Percentiles rank a stretch among this genome's conserved stretches.
Conservation (phyloP, 2,797 vertebrate genomes). For the Peromyscus eremicus region DNA sequence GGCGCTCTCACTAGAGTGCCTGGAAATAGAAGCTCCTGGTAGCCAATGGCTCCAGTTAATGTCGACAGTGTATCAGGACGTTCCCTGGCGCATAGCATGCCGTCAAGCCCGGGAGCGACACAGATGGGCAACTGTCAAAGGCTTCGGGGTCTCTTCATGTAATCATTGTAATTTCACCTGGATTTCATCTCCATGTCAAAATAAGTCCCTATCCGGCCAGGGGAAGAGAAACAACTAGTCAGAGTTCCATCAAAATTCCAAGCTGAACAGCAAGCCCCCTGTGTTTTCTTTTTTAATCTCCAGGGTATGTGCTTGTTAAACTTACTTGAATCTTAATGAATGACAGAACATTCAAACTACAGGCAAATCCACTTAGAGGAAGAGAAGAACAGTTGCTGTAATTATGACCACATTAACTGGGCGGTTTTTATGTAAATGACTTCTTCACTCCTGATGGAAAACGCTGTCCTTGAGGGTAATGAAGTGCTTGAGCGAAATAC, state of each 20-base stretch:
- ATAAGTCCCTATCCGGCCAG: neutral
- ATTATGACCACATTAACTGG: constrained; percentile 47
- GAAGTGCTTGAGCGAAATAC: constrained; percentile 56
- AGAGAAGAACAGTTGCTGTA: constrained; percentile 31
- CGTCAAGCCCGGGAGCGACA: constrained; percentile 18
- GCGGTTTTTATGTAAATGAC: constrained; percentile 41
- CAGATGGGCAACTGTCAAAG: neutral
- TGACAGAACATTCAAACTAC: constrained; percentile 30
- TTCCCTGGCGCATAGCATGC: neutral
- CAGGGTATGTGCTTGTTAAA: neutral
- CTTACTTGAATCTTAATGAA: constrained; percentile 58
- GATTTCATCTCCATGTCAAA: constrained; percentile 61
- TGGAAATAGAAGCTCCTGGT: neutral
- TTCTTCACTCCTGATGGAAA: constrained; percentile 57
- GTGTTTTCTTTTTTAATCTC: neutral
- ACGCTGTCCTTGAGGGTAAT: constrained; percentile 32
- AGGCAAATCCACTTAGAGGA: constrained; percentile 46
- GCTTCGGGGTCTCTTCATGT: constrained; percentile 6
- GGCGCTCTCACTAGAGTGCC: neutral
- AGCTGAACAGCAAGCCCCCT: neutral
- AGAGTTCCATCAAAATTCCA: constrained; percentile 43
- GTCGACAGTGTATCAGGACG: neutral
- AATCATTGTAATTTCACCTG: constrained; percentile 54
- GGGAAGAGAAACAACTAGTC: constrained; percentile 43
- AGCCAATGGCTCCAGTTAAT: neutral